Evolutionary conservation across 2,888 invertebrate genomes (phyloP).

Genomic region (Athrips mouffetella): DNA sequence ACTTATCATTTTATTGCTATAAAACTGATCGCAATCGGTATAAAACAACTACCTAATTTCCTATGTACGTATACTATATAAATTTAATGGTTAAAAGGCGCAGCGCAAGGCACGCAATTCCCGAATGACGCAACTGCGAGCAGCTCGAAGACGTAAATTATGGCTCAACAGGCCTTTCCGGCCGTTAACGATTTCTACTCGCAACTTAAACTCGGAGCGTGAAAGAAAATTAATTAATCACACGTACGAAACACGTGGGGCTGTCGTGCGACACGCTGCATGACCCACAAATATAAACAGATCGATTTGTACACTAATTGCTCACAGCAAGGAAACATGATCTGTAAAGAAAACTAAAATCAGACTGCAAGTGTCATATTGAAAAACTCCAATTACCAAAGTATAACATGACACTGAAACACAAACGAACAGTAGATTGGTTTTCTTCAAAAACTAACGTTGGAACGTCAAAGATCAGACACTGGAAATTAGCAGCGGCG

Average conservation of each 20-base stretch:
- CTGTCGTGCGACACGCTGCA: conserved; percentile 16
- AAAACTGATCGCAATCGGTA: conserved; percentile 60
- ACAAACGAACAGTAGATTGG: too few species aligned
- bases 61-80: conserved; percentile 63
- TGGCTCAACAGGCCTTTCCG: conserved; percentile 72
- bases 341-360: too few species aligned
- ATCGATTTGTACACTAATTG: conserved; percentile 6
- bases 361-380: too few species aligned
- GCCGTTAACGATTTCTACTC: conserved; percentile 66
- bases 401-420: too few species aligned
- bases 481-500: not conserved
- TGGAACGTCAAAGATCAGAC: not conserved
- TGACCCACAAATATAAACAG: conserved; percentile 6
- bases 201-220: conserved; percentile 66
- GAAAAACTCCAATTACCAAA: too few species aligned
- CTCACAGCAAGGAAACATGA: too few species aligned
- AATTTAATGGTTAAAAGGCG: conserved; percentile 67
- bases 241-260: conserved; percentile 32
- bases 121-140: conserved; percentile 58
- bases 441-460: not conserved
- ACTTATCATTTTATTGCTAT: conserved; percentile 22
- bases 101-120: conserved; percentile 65
- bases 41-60: conserved; percentile 70
- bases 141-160: conserved; percentile 67
- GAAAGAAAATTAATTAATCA: conserved; percentile 75